Evolutionary conservation across 2,888 invertebrate species (phyloP).

Genomic region (Lasius platythorax): DNA sequence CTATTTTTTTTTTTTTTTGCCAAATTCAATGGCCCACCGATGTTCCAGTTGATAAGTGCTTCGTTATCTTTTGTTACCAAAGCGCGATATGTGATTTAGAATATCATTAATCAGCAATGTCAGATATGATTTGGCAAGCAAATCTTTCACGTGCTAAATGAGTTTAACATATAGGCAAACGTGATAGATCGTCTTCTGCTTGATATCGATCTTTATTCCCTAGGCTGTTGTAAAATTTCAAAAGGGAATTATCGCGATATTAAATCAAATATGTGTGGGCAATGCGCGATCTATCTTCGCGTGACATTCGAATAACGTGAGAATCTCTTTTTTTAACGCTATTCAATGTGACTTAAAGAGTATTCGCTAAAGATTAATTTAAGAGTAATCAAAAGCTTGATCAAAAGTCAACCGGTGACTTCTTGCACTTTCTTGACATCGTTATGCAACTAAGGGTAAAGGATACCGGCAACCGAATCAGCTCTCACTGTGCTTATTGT

Average conservation of each 20-base stretch:
- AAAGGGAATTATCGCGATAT: constrained; percentile 35
- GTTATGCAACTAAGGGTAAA: not conserved
- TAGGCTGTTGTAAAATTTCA: constrained; percentile 33
- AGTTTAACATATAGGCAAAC: constrained; percentile 31
- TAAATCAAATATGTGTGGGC: constrained; percentile 17
- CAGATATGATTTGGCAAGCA: constrained; percentile 35
- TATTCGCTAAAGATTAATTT: not conserved
- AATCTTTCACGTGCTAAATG: constrained; percentile 25
- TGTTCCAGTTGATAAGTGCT: constrained; percentile 7
- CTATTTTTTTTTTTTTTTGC: not conserved
- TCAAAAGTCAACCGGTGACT: not conserved
- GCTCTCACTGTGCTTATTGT: constrained; percentile 1
- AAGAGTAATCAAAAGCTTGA: constrained; percentile 16
- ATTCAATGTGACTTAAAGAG: not conserved
- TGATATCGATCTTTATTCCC: constrained; percentile 4
- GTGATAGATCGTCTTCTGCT: constrained; percentile 46
- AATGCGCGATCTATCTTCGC: constrained; percentile 40
- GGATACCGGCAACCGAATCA: not conserved
- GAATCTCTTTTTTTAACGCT: not conserved
- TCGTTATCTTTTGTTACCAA: constrained; percentile 18
- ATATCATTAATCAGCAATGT: constrained; percentile 38
- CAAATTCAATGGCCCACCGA: not conserved
- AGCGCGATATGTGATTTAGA: constrained; percentile 1
- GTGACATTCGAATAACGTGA: not conserved
- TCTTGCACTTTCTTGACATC: not conserved